Base-by-base conservation (phyloP, 2,113 vertebrate species). In the Microcebus lehilahytsara region DNA sequence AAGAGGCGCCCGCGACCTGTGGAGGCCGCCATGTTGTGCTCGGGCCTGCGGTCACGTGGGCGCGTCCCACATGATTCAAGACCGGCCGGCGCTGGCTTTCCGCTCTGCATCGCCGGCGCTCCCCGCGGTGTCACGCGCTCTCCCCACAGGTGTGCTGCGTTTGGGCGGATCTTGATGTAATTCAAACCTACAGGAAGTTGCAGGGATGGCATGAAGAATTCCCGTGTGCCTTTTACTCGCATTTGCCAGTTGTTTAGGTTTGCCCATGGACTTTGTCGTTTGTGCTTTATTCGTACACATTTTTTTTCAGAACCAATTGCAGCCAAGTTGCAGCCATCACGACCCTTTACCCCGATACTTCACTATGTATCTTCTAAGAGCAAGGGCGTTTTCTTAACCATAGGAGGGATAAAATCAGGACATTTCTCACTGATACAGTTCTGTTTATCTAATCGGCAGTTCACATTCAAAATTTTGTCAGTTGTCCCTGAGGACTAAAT, bases 11-110 rank as follows among this genome's bases (percentile, higher is more conserved):
- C 49, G 34, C 62, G 53, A 46, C 22, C 79, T 30, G 34, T 69
- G 97, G 93, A 75, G 60, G 97, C 67, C 96, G 98, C 98, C 98
- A 98, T 98, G 46, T 98, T 98, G 83, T 71, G 17, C 2, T 0
- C 34, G 37, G 95, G 46, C n/a, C 49, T 27, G 5, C 0, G 23
- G 71, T 97, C 98, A 98, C 94, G 71, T 98, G 98, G 34, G 27
- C 2, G 0, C 0, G 9, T 2, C 46, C 20, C 93, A 91, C 89
- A 85, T 98, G 95, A 98, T 83, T 84, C 22, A 1, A 27, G 84
- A 1, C 51, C 40, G 0, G 2, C 8, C 0, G 8, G 30, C 0
- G 27, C 69, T 53, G 0, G 46, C 27, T 66, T 40, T 64, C 1
- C 0, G 22, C 4, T 11, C 2, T 0, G 23, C 1, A 3, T 3